Evolutionary conservation across 2,797 vertebrate genomes (phyloP).

Genomic region (Masticophis lateralis): DNA sequence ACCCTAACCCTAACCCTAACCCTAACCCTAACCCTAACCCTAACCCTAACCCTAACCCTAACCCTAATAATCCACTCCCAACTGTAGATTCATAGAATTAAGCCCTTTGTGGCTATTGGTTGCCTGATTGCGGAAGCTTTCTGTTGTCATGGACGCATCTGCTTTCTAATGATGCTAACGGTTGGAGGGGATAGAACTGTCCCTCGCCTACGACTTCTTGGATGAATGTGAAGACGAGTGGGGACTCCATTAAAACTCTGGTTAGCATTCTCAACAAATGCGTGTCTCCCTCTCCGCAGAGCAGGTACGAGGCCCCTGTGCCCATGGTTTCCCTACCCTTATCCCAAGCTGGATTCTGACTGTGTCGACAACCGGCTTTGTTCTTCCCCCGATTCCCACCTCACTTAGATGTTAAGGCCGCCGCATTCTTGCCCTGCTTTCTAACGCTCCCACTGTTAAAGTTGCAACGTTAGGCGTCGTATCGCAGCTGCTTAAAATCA

Average conservation of each 20-base stretch:
- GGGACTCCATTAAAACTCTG: not conserved
- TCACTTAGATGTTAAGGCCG: not conserved
- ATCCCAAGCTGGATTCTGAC: not conserved
- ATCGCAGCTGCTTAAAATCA: not conserved
- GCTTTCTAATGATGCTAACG: not conserved
- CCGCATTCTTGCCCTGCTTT: not conserved
- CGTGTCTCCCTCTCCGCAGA: too few species aligned
- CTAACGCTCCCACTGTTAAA: not conserved
- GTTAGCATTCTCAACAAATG: not conserved
- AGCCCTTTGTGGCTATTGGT: accelerated
- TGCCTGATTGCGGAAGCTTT: not conserved
- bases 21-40: not conserved
- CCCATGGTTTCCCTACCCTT: not conserved
- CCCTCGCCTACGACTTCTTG: not conserved
- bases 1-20: not conserved
- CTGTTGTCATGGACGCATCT: not conserved
- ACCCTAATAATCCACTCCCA: not conserved
- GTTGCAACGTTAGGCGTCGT: not conserved
- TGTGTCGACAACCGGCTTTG: not conserved
- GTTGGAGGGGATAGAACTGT: not conserved
- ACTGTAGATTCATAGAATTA: too few species aligned
- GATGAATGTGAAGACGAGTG: not conserved
- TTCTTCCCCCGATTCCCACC: not conserved
- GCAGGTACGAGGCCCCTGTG: not conserved
- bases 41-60: too few species aligned